Evolutionary conservation across 2,797 vertebrate species (phyloP), one percentile per base, ranked within the genome.

Genomic region (Enteromius afrohamiltoni): DNA sequence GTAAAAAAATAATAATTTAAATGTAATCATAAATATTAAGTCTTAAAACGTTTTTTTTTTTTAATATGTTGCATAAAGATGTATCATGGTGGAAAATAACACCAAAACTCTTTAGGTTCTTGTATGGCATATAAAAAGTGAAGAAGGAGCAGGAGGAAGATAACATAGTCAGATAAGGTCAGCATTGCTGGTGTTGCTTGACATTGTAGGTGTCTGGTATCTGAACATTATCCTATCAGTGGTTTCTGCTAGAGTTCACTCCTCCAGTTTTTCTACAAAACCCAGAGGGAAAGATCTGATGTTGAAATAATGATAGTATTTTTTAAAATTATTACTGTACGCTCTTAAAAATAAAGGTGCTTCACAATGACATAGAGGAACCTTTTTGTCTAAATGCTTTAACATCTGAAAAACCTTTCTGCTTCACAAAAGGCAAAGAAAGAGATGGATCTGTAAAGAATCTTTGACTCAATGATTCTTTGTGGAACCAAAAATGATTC

Each of bases 61-160:
- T 6, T 16, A 70, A 70, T 45, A 45, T 70, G 3, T 26, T 47
- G 68, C 13, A 47, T 26, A 16, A 47, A 26, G n/a, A 70, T 29
- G 14, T 8, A 21, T 23, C 3, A 4, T 42, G 37, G 37, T 9
- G 26, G 21, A 14, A 67, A 37, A 37, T 3, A 37, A 67, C 31
- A 5, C 21, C 37, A 14, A 23, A 42, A n/a, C 3, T 1, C 31
- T 67, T 14, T 42, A 6, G 37, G n/a, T 42, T 69, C 21, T 68
- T 21, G 51, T 45, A 37, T 67, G n/a, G 45, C 68, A 47, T 17
- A 45, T 45, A 45, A 70, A 37, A 37, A 37, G 16, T 34, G 64
- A 69, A 60, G 58, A 74, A 65, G 58, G 17, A 37, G 34, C 34
- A 37, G 34, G 34, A 23, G 58, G 23, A 62, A 71, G 74, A 83